Evolutionary conservation across 92 coral and sea anemone genomes (phyloP).

Genomic region (Blastomussa wellsi): DNA sequence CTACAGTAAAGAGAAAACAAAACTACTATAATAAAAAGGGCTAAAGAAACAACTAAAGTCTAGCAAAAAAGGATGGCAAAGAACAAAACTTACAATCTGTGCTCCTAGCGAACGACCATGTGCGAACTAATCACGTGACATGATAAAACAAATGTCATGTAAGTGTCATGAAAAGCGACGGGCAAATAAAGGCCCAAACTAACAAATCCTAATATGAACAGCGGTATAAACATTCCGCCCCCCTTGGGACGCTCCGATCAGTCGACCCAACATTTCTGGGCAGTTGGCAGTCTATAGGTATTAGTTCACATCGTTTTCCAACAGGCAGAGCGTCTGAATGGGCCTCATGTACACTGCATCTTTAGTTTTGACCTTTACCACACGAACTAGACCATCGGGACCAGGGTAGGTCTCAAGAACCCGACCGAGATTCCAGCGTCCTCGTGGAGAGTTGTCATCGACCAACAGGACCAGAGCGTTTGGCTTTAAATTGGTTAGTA

Average conservation of each 20-base stretch:
- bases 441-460: conserved; percentile 23
- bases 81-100: too few species aligned
- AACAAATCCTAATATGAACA: too few species aligned
- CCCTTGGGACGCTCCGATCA: conserved; percentile 32
- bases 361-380: conserved; percentile 56
- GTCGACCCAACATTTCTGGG: conserved; percentile 2
- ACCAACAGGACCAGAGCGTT: conserved; percentile 34
- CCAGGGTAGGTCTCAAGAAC: conserved; percentile 59
- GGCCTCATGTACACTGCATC: conserved; percentile 43
- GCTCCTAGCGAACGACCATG: too few species aligned
- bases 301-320: conserved; percentile 42
- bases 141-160: too few species aligned
- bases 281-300: neutral
- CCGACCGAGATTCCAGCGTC: conserved; percentile 57
- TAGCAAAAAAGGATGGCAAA: too few species aligned
- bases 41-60: too few species aligned
- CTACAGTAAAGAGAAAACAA: too few species aligned
- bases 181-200: too few species aligned
- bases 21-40: too few species aligned
- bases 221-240: conserved; percentile 51
- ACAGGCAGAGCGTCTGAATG: conserved; percentile 62
- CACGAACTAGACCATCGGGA: conserved; percentile 48
- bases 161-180: too few species aligned
- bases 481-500: conserved; percentile 25
- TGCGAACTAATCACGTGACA: too few species aligned